Evolutionary conservation across 2,797 vertebrate genomes (phyloP), one percentile per base, ranked within the genome.

Genomic region (Anguilla marmorata): DNA sequence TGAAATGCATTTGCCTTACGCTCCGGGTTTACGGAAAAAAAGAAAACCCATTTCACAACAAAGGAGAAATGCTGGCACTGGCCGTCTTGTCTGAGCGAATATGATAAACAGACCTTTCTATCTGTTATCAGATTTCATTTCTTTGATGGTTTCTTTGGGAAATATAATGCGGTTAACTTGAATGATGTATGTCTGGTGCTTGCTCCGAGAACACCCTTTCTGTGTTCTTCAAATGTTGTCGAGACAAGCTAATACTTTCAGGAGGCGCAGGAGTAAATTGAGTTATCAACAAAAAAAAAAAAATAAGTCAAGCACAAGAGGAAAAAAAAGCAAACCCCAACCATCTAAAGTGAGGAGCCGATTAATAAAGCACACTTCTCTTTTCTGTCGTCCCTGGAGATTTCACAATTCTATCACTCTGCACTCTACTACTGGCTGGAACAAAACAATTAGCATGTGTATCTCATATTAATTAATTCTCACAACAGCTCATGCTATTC

Each of bases 111-210:
- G 86, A 90, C 60, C 88, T 91, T 74, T 86, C 66, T 48, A 74
- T n/a, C 86, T 88, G 86, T 89, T 90, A 92, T 89, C 86, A 27
- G 83, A 90, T 90, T 92, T 88, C 84, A 80, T 90, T 91, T 90
- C 87, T 89, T 87, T 82, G 89, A 85, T 88, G 89, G 88, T 87
- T 89, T 91, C 89, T 91, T 87, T 63, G 87, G 87, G 90, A 85
- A 41, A 74, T 92, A 88, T 90, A 91, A 90, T 86, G 19, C 76
- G 27, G 91, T 92, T 87, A 89, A 41, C 37, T 89, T 90, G 92
- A 94, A 90, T 91, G 90, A 93, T 91, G 89, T 85, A 90, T 90
- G 87, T 90, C 88, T 85, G 37, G 16, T 19, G 83, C 88, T 56
- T 86, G 60, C 52, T 91, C 88, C 76, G 87, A 89, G 90, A 41